Conservation (phyloP, 2,113 vertebrate species). For the Piprites chloris region DNA sequence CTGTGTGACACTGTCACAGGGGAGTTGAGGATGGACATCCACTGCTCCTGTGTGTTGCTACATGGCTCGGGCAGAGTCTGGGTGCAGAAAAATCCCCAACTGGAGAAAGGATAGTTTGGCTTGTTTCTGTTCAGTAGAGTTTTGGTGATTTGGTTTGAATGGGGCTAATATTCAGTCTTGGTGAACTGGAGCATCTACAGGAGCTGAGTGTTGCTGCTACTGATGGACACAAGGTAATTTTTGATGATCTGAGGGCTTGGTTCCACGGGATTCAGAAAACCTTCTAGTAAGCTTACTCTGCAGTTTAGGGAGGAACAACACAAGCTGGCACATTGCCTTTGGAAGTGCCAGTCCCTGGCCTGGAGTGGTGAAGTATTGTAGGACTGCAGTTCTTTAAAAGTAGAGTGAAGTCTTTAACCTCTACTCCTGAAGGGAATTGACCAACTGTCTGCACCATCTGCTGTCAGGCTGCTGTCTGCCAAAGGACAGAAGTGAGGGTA, state of each 20-base stretch:
- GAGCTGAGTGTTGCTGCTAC: not conserved
- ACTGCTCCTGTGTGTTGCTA: not conserved
- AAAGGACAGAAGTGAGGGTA: not conserved
- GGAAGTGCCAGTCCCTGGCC: not conserved
- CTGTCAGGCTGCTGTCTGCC: not conserved
- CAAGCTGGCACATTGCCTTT: not conserved
- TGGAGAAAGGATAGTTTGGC: not conserved
- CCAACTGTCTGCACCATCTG: not conserved
- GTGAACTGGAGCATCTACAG: not conserved
- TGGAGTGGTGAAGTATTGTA: not conserved
- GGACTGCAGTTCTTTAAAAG: not conserved
- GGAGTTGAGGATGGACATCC: not conserved
- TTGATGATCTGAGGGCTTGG: not conserved
- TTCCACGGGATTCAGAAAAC: not conserved
- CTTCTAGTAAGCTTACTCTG: not conserved
- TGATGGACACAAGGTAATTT: not conserved
- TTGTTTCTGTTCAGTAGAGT: not conserved
- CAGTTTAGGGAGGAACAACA: not conserved
- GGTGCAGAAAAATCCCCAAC: not conserved
- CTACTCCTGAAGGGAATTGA: not conserved
- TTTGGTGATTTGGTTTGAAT: not conserved
- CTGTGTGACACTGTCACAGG: no score
- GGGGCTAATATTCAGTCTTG: not conserved
- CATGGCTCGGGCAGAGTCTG: not conserved
- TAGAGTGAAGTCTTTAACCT: not conserved